Evolutionary conservation across 2,797 vertebrate species (phyloP).

Genomic region (Sebastes minor): DNA sequence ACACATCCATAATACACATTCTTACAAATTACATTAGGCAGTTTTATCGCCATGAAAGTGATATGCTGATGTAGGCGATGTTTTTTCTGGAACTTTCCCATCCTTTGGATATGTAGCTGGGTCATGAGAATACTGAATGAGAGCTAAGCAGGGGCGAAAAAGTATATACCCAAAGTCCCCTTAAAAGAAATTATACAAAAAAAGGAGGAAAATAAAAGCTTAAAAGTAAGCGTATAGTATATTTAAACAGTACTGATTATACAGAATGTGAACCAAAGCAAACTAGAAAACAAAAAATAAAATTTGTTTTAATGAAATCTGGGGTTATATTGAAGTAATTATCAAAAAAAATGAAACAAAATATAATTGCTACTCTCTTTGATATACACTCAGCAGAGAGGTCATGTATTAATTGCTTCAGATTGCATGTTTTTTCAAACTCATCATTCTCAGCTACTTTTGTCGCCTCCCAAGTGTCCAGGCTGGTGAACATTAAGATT

Average conservation of each 20-base stretch:
- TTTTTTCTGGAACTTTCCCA: conserved; percentile 45
- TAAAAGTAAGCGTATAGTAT: conserved; percentile 63
- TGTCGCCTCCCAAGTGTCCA: conserved; percentile 75
- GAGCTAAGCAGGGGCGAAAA: conserved; percentile 13
- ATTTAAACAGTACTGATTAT: conserved; percentile 70
- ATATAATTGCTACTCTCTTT: conserved; percentile 77
- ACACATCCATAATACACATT: conserved; percentile 65
- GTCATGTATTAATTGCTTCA: conserved; percentile 80
- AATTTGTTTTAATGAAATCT: conserved; percentile 69
- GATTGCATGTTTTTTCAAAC: conserved; percentile 58
- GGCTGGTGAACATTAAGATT: conserved; percentile 92
- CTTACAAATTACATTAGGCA: conserved; percentile 58
- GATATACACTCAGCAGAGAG: conserved; percentile 81
- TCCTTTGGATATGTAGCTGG: conserved; percentile 69
- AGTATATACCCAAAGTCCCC: conserved; percentile 31
- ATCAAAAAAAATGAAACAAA: conserved; percentile 66
- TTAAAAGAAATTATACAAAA: conserved; percentile 55
- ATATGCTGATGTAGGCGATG: conserved; percentile 66
- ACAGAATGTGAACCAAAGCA: conserved; percentile 72
- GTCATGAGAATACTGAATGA: conserved; percentile 62
- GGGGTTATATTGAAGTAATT: conserved; percentile 70
- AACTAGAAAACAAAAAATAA: conserved; percentile 59
- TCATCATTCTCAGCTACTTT: conserved; percentile 60
- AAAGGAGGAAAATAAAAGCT: conserved; percentile 35
- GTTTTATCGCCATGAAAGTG: conserved; percentile 46